phyloP scores from a whole-genome alignment of 2,113 vertebrate genomes.

The Nothocercus nigrocapillus region DNA sequence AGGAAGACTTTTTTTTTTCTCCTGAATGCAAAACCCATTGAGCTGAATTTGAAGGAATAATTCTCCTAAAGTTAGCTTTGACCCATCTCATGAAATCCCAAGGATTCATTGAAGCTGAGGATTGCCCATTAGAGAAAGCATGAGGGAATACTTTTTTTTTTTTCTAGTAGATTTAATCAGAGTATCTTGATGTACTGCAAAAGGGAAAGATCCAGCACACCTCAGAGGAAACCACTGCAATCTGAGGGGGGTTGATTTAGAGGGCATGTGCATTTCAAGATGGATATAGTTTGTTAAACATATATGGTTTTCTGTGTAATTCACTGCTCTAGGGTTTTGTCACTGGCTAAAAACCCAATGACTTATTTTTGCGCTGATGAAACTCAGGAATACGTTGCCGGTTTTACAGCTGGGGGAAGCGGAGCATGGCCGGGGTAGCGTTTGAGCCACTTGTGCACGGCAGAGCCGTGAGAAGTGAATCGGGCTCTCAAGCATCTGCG shows the following conservation, averaged over 20 bases:
- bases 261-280: neutral
- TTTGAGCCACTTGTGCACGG: neutral
- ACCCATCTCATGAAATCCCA: neutral
- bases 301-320: neutral
- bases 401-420: slow-evolving; percentile 19
- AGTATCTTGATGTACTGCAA: neutral
- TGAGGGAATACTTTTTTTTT: neutral
- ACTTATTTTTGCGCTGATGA: neutral
- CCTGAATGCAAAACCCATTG: neutral
- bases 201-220: neutral
- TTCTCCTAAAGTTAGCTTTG: neutral
- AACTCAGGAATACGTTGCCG: neutral
- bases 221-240: neutral
- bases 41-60: neutral
- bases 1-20: neutral
- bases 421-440: neutral
- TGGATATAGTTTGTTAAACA: neutral
- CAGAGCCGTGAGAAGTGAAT: neutral
- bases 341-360: neutral
- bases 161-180: neutral
- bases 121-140: neutral
- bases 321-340: neutral
- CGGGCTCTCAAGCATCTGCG: slow-evolving; percentile 8
- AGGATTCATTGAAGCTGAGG: neutral
- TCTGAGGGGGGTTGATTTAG: neutral